phyloP scores from a whole-genome alignment of 2,888 invertebrate genomes.

The Orthonevra nobilis region DNA sequence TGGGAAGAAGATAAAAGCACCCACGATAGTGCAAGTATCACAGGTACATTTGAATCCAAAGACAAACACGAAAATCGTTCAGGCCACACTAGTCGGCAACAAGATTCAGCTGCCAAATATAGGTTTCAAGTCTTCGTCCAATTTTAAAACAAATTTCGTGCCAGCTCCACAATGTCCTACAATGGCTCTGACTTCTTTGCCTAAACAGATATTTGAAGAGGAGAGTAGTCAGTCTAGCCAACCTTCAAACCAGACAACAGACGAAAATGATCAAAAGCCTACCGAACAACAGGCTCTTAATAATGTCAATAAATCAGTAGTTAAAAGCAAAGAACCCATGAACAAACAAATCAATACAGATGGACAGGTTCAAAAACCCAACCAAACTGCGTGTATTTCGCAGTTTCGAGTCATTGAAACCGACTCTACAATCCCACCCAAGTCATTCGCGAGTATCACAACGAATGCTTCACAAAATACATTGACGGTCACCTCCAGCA shows the following conservation, averaged over 20 bases:
- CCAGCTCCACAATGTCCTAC: constrained; percentile 83
- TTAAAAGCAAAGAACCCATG: constrained; percentile 15
- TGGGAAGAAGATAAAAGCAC: constrained; percentile 76
- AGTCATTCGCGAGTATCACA: constrained; percentile 23
- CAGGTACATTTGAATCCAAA: constrained; percentile 78
- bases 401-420: constrained; percentile 44
- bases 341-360: constrained; percentile 13
- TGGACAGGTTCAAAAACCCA: constrained; percentile 26
- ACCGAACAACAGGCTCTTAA: background rate
- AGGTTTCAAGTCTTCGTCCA: constrained; percentile 70
- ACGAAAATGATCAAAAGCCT: background rate
- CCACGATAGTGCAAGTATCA: constrained; percentile 78
- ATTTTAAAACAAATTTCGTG: constrained; percentile 75
- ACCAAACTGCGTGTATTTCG: constrained; percentile 26
- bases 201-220: constrained; percentile 86
- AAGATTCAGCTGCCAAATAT: constrained; percentile 75
- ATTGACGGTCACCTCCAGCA: constrained; percentile 27
- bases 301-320: constrained; percentile 4
- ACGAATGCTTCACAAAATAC: constrained; percentile 13
- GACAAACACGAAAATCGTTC: constrained; percentile 80
- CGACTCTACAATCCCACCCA: constrained; percentile 16
- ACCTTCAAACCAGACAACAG: no score
- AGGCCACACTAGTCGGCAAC: constrained; percentile 78
- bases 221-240: no score
- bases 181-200: constrained; percentile 82